Percentiles rank a stretch among this genome's conserved stretches.
Conservation (phyloP, 2,113 vertebrate species). For the Tetrax tetrax region DNA sequence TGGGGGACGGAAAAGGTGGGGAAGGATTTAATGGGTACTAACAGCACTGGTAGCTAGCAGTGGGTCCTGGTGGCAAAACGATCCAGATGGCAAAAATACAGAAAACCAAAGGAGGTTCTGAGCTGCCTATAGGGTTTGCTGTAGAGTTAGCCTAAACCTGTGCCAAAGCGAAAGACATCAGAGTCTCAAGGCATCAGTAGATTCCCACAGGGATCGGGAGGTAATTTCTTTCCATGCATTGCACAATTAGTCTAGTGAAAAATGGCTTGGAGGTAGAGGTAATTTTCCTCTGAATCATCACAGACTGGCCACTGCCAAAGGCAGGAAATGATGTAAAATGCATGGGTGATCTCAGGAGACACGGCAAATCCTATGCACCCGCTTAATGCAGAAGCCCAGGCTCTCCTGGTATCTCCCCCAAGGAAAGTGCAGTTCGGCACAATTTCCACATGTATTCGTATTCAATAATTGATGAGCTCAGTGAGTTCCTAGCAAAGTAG, state of each 20-base stretch:
- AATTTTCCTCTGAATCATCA: neutral
- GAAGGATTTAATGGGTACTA: neutral
- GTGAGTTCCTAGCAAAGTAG: neutral
- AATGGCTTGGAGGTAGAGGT: neutral
- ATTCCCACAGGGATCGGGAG: neutral
- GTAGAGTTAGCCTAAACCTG: neutral
- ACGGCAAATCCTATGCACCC: neutral
- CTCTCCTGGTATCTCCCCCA: neutral
- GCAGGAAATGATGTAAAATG: neutral
- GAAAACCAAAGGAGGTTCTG: neutral
- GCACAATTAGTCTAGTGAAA: slow-evolving; percentile 29
- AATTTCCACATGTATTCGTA: neutral
- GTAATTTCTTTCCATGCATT: neutral
- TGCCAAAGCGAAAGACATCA: neutral
- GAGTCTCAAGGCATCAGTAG: neutral
- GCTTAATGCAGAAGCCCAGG: neutral
- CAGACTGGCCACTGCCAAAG: neutral
- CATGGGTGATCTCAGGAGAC: neutral
- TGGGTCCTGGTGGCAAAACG: neutral
- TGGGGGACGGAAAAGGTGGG: neutral
- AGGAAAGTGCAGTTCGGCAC: neutral
- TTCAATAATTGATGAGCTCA: slow-evolving; percentile 33
- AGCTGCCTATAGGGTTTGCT: neutral
- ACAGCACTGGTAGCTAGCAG: neutral
- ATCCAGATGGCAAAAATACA: neutral